Percentiles rank a stretch among this genome's conserved stretches.
Conservation (phyloP, 2,113 vertebrate species). For the Typhlomys cinereus region DNA sequence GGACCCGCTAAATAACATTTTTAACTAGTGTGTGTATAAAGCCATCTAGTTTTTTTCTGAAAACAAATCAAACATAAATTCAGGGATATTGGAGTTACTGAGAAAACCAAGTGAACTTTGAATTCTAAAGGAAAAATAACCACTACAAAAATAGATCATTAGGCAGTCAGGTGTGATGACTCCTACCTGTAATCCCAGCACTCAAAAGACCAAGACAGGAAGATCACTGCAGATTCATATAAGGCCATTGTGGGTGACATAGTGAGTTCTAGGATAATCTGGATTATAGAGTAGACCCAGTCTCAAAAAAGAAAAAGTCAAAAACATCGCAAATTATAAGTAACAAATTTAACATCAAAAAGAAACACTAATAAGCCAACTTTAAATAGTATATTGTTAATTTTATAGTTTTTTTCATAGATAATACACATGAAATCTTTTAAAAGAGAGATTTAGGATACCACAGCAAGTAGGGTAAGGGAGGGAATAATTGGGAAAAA, state of each 20-base stretch:
- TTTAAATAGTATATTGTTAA: background rate
- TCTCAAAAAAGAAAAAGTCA: no score
- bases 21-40: background rate
- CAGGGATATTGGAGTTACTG: background rate
- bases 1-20: background rate
- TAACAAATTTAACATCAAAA: background rate
- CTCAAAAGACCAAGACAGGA: no score
- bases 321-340: background rate
- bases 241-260: no score
- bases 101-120: background rate
- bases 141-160: background rate
- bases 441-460: no score
- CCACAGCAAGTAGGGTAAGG: no score
- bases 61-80: conserved; percentile 10
- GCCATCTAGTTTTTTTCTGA: conserved; percentile 8
- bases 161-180: no score
- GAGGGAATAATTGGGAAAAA: no score
- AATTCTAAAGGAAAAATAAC: background rate
- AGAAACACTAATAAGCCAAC: background rate
- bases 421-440: no score
- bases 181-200: no score
- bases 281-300: no score
- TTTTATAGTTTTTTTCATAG: background rate
- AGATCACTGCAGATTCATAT: no score
- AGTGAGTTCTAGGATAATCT: no score